Conservation (phyloP, 1,140 invertebrate genomes). For the Colletes gigas region DNA sequence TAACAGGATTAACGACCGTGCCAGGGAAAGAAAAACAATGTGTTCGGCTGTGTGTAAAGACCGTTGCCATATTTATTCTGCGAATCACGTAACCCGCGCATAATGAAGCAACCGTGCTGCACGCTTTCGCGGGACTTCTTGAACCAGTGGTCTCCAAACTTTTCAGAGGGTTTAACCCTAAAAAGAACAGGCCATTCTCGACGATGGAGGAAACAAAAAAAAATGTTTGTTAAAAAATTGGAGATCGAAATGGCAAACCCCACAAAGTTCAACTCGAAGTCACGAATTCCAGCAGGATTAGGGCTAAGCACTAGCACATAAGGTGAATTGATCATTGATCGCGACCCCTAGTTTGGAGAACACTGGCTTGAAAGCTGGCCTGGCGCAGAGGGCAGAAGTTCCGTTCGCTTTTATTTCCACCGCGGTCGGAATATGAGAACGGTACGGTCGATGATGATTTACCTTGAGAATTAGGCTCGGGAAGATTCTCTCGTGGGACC, state of each 20-base stretch:
- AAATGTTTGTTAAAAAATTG: too few relatives aligned
- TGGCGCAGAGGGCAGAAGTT: background rate
- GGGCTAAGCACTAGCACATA: too few relatives aligned
- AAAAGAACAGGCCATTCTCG: too few relatives aligned
- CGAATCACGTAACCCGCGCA: background rate
- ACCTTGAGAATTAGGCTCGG: slow-evolving; percentile 99
- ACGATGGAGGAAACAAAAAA: too few relatives aligned
- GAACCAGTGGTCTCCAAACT: too few relatives aligned
- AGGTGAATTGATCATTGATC: too few relatives aligned
- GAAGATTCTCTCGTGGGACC: slow-evolving; percentile 98
- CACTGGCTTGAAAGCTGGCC: too few relatives aligned
- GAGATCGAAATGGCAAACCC: too few relatives aligned
- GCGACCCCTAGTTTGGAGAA: too few relatives aligned
- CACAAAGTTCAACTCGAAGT: too few relatives aligned
- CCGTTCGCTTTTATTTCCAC: background rate
- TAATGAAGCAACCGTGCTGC: background rate
- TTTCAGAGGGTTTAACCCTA: too few relatives aligned
- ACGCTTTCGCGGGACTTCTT: background rate
- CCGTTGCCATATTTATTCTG: slow-evolving; percentile 20
- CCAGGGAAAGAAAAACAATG: slow-evolving; percentile 23
- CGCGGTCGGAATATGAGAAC: background rate
- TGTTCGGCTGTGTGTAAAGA: background rate
- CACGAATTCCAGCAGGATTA: too few relatives aligned
- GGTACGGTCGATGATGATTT: slow-evolving; percentile 47
- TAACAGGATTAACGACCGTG: slow-evolving; percentile 21